Conservation (phyloP, 2,888 invertebrate genomes). For the Gisinianus flammeolus region DNA sequence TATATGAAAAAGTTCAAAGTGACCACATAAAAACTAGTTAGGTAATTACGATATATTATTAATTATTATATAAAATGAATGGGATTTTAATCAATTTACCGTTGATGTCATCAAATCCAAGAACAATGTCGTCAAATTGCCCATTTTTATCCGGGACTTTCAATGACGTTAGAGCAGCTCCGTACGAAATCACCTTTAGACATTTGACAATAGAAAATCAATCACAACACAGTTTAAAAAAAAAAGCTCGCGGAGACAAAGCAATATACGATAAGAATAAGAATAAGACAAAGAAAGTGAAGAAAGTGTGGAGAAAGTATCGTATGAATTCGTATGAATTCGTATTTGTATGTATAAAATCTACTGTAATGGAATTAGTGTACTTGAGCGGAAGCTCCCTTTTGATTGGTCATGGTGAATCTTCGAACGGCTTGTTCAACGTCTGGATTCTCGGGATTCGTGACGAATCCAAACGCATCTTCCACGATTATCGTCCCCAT, state of each 20-base stretch:
- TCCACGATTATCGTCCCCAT: background rate
- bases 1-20: too few relatives aligned
- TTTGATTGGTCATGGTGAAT: background rate
- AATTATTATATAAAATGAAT: constrained; percentile 5
- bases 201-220: background rate
- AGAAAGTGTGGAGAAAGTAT: too few relatives aligned
- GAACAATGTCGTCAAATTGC: constrained; percentile 74
- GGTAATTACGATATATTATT: too few relatives aligned
- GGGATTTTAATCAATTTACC: constrained; percentile 65
- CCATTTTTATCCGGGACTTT: constrained; percentile 77
- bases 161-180: constrained; percentile 81
- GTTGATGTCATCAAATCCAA: constrained; percentile 80
- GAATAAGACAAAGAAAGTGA: too few relatives aligned
- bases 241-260: too few relatives aligned
- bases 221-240: too few relatives aligned
- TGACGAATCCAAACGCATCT: background rate
- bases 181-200: constrained; percentile 76
- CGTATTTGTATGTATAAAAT: background rate
- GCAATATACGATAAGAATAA: too few relatives aligned
- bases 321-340: background rate
- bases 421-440: background rate
- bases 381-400: background rate
- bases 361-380: background rate
- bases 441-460: background rate
- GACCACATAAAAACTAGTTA: too few relatives aligned